Evolutionary conservation across 1,140 invertebrate genomes (phyloP).

Genomic region (Helicorthomorpha holstii): DNA sequence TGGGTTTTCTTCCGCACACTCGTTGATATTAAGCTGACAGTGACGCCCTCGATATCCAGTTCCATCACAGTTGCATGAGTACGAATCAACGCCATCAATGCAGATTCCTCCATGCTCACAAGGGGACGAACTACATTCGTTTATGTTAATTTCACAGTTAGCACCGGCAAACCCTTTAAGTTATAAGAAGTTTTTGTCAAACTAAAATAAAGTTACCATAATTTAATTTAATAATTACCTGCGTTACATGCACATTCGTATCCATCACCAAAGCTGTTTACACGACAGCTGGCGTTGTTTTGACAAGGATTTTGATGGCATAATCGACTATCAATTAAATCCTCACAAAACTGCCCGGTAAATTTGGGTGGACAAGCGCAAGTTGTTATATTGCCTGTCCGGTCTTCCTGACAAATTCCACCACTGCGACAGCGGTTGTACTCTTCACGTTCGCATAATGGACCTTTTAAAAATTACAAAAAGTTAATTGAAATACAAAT

Average conservation of each 20-base stretch:
- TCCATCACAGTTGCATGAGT: neutral
- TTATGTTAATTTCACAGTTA: conserved; percentile 11
- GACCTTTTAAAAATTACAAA: conserved; percentile 11
- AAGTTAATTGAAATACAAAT: too few species aligned
- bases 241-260: neutral
- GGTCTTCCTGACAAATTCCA: conserved; percentile 17
- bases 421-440: conserved; percentile 13
- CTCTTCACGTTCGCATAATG: conserved; percentile 11
- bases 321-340: neutral
- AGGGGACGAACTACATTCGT: conserved; percentile 15
- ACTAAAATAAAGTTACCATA: too few species aligned
- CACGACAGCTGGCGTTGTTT: neutral
- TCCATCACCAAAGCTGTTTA: neutral
- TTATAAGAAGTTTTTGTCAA: too few species aligned
- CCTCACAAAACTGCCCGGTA: conserved; percentile 19
- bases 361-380: conserved; percentile 35
- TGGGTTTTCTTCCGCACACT: conserved; percentile 18
- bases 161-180: conserved; percentile 19
- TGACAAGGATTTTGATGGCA: neutral
- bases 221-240: too few species aligned
- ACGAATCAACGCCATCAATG: conserved; percentile 22
- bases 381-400: conserved; percentile 18
- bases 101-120: conserved; percentile 21
- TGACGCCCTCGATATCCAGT: conserved; percentile 21
- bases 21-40: conserved; percentile 11